A percentile compares a stretch with the other conserved stretches of the same genome.
Conservation (phyloP, 2,888 invertebrate species). For the Tortrix viridana region DNA sequence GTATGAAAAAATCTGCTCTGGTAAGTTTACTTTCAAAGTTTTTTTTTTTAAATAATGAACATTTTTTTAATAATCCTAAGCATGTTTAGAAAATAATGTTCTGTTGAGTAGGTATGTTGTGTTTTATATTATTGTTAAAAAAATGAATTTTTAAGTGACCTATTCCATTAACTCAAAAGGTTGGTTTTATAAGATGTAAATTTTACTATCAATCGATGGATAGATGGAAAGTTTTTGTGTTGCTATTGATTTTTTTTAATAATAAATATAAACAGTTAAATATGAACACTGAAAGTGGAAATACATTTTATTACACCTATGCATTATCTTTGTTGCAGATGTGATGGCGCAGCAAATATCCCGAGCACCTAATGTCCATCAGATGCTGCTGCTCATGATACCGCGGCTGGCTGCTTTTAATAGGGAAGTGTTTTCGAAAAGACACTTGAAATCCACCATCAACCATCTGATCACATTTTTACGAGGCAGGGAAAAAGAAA, state of each 20-base stretch:
- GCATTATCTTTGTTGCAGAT: constrained; percentile 69
- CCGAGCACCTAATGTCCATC: constrained; percentile 92
- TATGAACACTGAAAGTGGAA: too few relatives aligned
- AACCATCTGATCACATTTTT: constrained; percentile 91
- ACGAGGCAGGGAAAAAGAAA: constrained; percentile 92
- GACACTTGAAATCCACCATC: constrained; percentile 90
- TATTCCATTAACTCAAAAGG: too few relatives aligned
- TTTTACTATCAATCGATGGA: too few relatives aligned
- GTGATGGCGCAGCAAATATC: constrained; percentile 93
- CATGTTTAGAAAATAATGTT: too few relatives aligned
- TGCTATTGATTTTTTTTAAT: too few relatives aligned
- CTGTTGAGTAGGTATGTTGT: too few relatives aligned
- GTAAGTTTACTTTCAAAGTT: constrained; percentile 51
- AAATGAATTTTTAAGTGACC: too few relatives aligned
- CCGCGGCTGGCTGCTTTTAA: constrained; percentile 97
- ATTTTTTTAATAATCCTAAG: too few relatives aligned
- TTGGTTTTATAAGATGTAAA: too few relatives aligned
- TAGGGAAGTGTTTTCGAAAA: constrained; percentile 89
- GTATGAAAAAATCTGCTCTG: constrained; percentile 90
- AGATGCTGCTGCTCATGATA: constrained; percentile 92
- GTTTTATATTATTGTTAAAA: too few relatives aligned
- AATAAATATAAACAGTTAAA: too few relatives aligned
- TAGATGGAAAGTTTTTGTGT: too few relatives aligned
- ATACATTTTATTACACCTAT: background rate
- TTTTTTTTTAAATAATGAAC: constrained; percentile 11